Percentiles rank a stretch among this genome's conserved stretches.
Conservation (phyloP, 2,797 vertebrate genomes). For the Poecilia gillii region DNA sequence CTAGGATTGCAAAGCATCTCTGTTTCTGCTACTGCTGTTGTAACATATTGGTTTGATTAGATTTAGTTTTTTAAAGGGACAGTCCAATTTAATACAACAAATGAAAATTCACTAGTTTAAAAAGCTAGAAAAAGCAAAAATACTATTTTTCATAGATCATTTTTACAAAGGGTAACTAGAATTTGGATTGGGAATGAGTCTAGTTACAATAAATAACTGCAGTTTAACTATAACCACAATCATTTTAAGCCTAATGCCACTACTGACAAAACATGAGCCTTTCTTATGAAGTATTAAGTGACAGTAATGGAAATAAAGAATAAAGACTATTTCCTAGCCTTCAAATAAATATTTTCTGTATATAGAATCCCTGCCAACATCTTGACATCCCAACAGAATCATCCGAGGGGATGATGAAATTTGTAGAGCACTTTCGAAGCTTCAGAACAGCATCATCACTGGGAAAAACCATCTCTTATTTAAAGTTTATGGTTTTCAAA, state of each 20-base stretch:
- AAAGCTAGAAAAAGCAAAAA: background rate
- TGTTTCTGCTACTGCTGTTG: background rate
- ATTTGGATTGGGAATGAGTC: background rate
- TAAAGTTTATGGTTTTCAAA: conserved; percentile 2
- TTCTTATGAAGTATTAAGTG: background rate
- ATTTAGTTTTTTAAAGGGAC: background rate
- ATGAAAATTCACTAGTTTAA: background rate
- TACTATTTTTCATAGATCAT: background rate
- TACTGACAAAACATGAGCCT: background rate
- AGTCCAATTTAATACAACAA: background rate
- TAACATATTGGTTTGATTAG: background rate
- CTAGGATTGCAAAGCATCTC: background rate
- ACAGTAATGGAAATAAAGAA: background rate
- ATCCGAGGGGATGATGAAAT: background rate
- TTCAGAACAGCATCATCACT: background rate
- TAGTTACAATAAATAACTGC: background rate
- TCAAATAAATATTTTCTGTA: background rate
- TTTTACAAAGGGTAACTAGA: background rate
- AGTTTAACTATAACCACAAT: background rate
- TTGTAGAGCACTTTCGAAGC: background rate
- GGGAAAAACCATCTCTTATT: background rate
- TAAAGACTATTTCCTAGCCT: background rate
- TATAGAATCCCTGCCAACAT: background rate
- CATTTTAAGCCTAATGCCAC: background rate
- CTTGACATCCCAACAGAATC: background rate